Evolutionary conservation across 2,888 invertebrate genomes (phyloP), one percentile per base, ranked within the genome.

Genomic region (Melanchra persicariae): DNA sequence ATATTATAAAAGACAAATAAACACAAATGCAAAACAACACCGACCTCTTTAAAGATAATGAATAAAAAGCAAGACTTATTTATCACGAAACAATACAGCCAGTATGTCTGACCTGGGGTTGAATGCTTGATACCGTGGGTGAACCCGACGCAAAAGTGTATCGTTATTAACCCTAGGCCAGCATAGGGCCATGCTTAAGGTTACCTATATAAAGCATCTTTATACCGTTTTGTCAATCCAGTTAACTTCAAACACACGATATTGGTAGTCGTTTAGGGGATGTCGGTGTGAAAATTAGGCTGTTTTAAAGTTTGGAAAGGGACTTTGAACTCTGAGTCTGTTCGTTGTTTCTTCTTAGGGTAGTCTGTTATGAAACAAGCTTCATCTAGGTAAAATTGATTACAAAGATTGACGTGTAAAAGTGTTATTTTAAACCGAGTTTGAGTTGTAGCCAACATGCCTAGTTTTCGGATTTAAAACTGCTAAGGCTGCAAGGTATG

Each of bases 111-210:
- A 93, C 94, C 93, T 88, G 87, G 87, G 89, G 91, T 71, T 71
- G 71, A 71, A 47, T 72, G 72, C 61, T 91, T 89, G 90, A 89
- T 87, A 81, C 84, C 73, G 91, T 92, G 92, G 91, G 91, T 92
- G 92, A 91, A 88, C 89, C 88, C 87, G 85, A 85, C 83, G 87
- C 89, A 88, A 91, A 91, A 93, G 95, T 93, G 95, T 95, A 95
- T 95, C 95, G 67, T 91, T 58, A 51, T 87, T 94, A 94, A 95
- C 94, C 94, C 92, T 93, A 91, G 90, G 89, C 90, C 88, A 88
- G 81, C 88, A 90, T 93, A 94, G 95, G 95, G 94, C 95, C 91
- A 92, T 85, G 87, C 89, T 73, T 84, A 84, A 85, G 85, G 85
- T 85, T 85, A 85, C 85, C 85, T 85, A 92, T 93, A 95, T 95